Conservation (phyloP, 2,113 vertebrate genomes). For the Empidonax traillii region DNA sequence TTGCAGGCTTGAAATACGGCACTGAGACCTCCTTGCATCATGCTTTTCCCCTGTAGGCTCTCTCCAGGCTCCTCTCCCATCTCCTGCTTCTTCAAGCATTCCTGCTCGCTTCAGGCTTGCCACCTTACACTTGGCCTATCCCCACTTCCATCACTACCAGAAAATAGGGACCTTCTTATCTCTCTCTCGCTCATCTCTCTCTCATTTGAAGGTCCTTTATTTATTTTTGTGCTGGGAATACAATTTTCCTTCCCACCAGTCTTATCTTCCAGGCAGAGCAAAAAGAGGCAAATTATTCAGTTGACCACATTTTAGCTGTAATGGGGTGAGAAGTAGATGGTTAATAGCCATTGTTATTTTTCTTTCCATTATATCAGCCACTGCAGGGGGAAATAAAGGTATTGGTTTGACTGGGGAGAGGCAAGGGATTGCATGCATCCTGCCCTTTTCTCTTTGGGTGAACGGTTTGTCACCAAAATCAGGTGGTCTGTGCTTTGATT, state of each 20-base stretch:
- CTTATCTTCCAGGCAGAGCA: background rate
- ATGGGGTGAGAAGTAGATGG: constrained; percentile 21
- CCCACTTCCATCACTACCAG: background rate
- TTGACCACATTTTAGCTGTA: constrained; percentile 15
- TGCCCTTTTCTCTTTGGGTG: constrained; percentile 43
- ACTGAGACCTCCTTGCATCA: background rate
- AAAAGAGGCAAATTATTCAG: constrained; percentile 5
- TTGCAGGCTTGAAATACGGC: background rate
- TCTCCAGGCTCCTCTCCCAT: background rate
- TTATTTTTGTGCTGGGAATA: background rate
- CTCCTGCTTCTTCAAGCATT: background rate
- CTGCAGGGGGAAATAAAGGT: background rate
- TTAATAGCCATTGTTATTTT: constrained; percentile 15
- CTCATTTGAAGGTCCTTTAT: background rate
- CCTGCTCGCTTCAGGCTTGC: background rate
- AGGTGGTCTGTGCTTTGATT: constrained; percentile 35
- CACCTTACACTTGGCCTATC: background rate
- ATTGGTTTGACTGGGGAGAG: background rate
- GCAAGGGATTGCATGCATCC: background rate
- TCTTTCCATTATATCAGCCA: background rate
- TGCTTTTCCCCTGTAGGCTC: background rate
- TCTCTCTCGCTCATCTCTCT: background rate
- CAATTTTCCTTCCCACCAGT: background rate
- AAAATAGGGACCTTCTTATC: background rate
- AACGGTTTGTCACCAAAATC: constrained; percentile 30